phyloP scores from a whole-genome alignment of 1,140 invertebrate species.

The Euglossa dilemma region DNA sequence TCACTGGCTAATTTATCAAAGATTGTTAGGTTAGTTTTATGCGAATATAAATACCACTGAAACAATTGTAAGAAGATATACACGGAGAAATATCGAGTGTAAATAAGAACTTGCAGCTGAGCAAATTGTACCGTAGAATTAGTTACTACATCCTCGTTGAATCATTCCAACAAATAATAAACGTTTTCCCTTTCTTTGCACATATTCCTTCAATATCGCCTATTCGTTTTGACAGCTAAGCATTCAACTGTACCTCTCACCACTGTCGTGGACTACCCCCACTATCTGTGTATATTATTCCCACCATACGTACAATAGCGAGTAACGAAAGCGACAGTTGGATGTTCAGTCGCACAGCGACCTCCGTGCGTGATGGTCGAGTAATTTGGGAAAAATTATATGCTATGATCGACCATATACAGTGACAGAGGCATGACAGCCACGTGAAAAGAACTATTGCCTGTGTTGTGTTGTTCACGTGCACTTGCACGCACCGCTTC shows the following conservation, averaged over 20 bases:
- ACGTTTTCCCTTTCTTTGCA: too few species aligned
- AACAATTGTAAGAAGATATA: too few species aligned
- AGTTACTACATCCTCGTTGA: too few species aligned
- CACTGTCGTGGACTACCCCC: neutral
- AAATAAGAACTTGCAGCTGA: too few species aligned
- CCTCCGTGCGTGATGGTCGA: slow-evolving; percentile 36
- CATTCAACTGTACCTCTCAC: neutral
- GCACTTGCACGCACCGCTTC: neutral
- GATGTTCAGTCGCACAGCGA: slow-evolving; percentile 20
- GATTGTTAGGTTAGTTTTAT: too few species aligned
- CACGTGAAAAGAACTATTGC: slow-evolving; percentile 10
- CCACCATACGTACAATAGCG: neutral
- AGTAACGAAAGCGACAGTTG: neutral
- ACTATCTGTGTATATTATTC: neutral
- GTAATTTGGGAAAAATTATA: neutral
- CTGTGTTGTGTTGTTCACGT: slow-evolving; percentile 22
- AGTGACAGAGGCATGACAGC: slow-evolving; percentile 37
- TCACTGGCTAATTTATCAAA: too few species aligned
- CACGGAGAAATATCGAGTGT: too few species aligned
- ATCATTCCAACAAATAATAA: too few species aligned
- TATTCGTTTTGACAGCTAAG: too few species aligned
- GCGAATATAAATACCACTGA: too few species aligned
- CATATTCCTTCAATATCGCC: too few species aligned
- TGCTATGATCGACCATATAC: neutral
- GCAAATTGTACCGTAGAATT: too few species aligned